A percentile compares a stretch with the other conserved stretches of the same genome.
These are phyloP conservation scores for Elymnias hypermnestra DNA, from an alignment of 1,140 invertebrate genomes.

Conservation along the genomic window DNA sequence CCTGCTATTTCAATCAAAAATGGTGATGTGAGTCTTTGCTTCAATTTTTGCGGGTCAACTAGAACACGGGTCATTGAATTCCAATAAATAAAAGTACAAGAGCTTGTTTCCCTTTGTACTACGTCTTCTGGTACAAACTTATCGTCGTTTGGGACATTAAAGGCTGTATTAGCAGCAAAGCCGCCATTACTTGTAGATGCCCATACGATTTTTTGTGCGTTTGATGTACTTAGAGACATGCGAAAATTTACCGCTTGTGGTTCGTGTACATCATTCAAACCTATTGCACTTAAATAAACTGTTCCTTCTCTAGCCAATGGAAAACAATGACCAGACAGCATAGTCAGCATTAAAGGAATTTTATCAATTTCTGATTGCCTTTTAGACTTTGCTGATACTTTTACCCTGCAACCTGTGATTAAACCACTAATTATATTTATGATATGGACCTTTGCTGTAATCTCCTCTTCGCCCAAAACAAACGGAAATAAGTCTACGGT, in stretches of 20 bases:
- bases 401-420: slow-evolving; percentile 28
- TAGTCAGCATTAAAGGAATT: slow-evolving; percentile 48
- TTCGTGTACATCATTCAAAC: slow-evolving; percentile 35
- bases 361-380: slow-evolving; percentile 19
- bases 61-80: slow-evolving; percentile 54
- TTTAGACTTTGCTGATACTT: slow-evolving; percentile 25
- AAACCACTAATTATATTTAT: slow-evolving; percentile 35
- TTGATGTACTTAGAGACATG: slow-evolving; percentile 40
- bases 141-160: slow-evolving; percentile 43
- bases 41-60: slow-evolving; percentile 36
- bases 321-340: slow-evolving; percentile 56
- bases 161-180: slow-evolving; percentile 35
- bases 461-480: slow-evolving; percentile 46
- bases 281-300: slow-evolving; percentile 43
- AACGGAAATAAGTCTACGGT: slow-evolving; percentile 56
- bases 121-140: slow-evolving; percentile 42
- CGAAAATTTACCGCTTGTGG: slow-evolving; percentile 44
- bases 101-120: slow-evolving; percentile 18
- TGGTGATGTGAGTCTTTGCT: slow-evolving; percentile 30
- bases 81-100: slow-evolving; percentile 52
- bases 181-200: slow-evolving; percentile 40
- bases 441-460: slow-evolving; percentile 34
- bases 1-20: slow-evolving; percentile 58
- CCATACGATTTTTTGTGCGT: slow-evolving; percentile 49
- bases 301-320: slow-evolving; percentile 49